Percentiles rank a stretch among this genome's conserved stretches.
Conservation (phyloP, 2,888 invertebrate genomes). For the Meteorus cinctellus region DNA sequence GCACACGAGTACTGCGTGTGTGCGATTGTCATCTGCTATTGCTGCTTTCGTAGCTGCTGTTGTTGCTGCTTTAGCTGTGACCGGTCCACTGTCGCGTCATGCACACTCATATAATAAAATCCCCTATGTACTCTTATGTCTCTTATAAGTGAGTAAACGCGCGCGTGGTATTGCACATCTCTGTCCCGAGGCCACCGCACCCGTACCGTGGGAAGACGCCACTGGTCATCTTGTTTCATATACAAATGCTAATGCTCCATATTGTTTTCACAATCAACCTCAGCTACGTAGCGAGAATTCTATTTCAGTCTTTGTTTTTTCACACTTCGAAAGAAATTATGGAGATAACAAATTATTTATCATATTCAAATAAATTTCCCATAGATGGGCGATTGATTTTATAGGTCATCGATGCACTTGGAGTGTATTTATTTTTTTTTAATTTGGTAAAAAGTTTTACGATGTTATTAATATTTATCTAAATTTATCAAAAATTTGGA, state of each 20-base stretch:
- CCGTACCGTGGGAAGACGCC: slow-evolving; percentile 69
- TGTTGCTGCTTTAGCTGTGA: slow-evolving; percentile 56
- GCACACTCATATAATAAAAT: slow-evolving; percentile 20
- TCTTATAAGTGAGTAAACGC: slow-evolving; percentile 26
- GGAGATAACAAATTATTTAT: too few relatives aligned
- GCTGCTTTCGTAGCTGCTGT: background rate
- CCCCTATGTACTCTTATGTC: slow-evolving; percentile 7
- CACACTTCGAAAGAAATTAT: background rate
- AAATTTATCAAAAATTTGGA: too few relatives aligned
- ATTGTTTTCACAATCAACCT: slow-evolving; percentile 26
- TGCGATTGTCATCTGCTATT: slow-evolving; percentile 49
- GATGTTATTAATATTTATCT: too few relatives aligned
- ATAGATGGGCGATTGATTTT: too few relatives aligned
- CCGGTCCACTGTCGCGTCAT: slow-evolving; percentile 59
- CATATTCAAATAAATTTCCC: too few relatives aligned
- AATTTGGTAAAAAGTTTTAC: too few relatives aligned
- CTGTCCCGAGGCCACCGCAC: slow-evolving; percentile 49
- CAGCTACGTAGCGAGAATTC: slow-evolving; percentile 33
- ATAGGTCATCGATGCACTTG: too few relatives aligned
- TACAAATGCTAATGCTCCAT: slow-evolving; percentile 13
- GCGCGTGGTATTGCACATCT: slow-evolving; percentile 16
- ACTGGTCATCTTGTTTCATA: slow-evolving; percentile 51
- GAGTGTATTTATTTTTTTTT: too few relatives aligned
- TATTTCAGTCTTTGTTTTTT: background rate
- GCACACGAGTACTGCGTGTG: slow-evolving; percentile 53